phyloP scores from a whole-genome alignment of 2,113 vertebrate species.

The Prochilodus magdalenae region DNA sequence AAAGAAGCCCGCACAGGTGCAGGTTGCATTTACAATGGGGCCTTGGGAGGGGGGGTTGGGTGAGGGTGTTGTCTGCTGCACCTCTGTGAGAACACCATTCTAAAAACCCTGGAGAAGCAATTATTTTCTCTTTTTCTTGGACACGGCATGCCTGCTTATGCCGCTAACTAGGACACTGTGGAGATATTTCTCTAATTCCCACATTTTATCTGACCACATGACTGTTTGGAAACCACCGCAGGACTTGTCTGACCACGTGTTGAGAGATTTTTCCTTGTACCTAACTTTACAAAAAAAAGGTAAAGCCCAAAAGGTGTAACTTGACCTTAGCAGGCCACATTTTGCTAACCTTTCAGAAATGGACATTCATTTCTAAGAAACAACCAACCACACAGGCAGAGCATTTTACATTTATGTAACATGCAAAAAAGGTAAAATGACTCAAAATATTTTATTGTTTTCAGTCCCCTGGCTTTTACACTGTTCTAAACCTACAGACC shows the following conservation, averaged over 20 bases:
- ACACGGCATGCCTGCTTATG: slow-evolving; percentile 43
- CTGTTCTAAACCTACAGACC: not conserved
- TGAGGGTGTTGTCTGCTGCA: slow-evolving; percentile 65
- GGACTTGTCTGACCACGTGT: slow-evolving; percentile 16
- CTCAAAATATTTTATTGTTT: not conserved
- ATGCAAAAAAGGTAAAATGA: not conserved
- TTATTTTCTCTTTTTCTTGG: slow-evolving; percentile 69
- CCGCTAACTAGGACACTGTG: slow-evolving; percentile 51
- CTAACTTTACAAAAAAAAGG: not conserved
- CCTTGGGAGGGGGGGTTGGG: not conserved
- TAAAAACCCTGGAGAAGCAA: slow-evolving; percentile 63
- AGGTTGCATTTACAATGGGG: slow-evolving; percentile 45
- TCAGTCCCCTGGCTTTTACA: not conserved
- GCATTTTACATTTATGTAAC: not conserved
- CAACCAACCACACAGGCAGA: slow-evolving; percentile 22
- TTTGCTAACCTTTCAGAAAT: slow-evolving; percentile 62
- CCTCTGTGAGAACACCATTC: slow-evolving; percentile 56
- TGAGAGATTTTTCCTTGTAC: not conserved
- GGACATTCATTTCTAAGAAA: slow-evolving; percentile 41
- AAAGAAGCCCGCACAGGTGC: slow-evolving; percentile 58
- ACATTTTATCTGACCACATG: slow-evolving; percentile 55
- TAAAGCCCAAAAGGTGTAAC: slow-evolving; percentile 35
- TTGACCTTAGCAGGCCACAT: slow-evolving; percentile 18
- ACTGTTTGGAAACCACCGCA: slow-evolving; percentile 42
- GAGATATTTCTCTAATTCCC: slow-evolving; percentile 61